These are phyloP conservation scores for Chelmon rostratus DNA, from an alignment of 2,797 vertebrate genomes.

Conservation along the genomic window DNA sequence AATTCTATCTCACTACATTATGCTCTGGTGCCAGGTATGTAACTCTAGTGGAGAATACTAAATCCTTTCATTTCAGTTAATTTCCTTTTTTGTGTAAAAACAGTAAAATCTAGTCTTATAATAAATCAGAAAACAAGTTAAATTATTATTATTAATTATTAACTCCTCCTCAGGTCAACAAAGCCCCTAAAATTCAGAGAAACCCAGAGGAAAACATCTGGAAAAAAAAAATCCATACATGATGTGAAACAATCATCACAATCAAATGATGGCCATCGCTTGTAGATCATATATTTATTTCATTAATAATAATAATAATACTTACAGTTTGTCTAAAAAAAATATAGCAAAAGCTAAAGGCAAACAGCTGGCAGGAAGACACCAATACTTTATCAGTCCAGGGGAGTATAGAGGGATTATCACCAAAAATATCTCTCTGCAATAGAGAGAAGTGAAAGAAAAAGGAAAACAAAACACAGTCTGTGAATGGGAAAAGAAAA, in stretches of 20 bases:
- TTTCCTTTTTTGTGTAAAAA: background rate
- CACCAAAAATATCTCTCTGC: conserved; percentile 44
- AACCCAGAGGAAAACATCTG: background rate
- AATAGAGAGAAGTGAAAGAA: conserved; percentile 53
- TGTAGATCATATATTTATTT: conserved; percentile 82
- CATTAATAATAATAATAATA: conserved; percentile 88
- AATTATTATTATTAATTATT: too few species aligned
- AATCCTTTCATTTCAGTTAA: background rate
- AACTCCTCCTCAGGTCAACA: background rate
- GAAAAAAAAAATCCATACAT: background rate
- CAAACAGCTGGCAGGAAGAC: conserved; percentile 69
- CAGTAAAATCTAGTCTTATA: background rate
- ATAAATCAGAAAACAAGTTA: background rate
- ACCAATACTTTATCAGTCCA: conserved; percentile 49
- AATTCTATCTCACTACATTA: background rate
- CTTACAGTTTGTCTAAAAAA: conserved; percentile 91
- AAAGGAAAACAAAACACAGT: conserved; percentile 36
- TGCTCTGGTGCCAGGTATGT: background rate
- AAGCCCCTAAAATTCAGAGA: background rate
- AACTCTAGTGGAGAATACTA: background rate
- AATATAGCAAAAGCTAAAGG: conserved; percentile 84
- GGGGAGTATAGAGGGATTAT: conserved; percentile 43
- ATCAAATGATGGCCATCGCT: conserved; percentile 27
- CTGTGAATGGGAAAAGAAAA: conserved; percentile 20
- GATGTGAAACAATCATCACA: conserved; percentile 28